These are phyloP conservation scores for Dusona sp. DNA, from an alignment of 2,888 invertebrate genomes.

Conservation along the genomic window DNA sequence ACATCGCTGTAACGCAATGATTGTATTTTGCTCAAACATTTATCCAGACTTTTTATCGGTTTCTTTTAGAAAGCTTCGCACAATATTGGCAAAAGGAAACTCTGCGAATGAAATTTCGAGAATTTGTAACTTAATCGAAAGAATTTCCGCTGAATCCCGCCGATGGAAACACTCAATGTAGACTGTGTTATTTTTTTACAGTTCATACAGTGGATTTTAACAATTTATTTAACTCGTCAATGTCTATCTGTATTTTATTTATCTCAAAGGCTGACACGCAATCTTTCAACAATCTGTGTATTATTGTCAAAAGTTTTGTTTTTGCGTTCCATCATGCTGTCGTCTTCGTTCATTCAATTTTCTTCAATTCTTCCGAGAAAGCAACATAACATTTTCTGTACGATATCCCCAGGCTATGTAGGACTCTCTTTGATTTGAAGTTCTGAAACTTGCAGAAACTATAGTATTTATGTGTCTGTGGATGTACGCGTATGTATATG, in stretches of 20 bases:
- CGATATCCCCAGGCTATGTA: neutral
- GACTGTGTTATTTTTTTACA: neutral
- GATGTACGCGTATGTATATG: neutral
- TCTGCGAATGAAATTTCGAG: neutral
- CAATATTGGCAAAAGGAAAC: no score
- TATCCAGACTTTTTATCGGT: neutral
- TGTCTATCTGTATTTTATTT: neutral
- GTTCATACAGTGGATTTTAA: neutral
- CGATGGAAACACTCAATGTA: neutral
- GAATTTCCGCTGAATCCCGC: neutral
- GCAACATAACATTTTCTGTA: neutral
- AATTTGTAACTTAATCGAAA: neutral
- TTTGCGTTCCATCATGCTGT: neutral
- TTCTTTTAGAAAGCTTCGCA: no score
- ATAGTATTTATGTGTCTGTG: neutral
- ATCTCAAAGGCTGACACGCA: neutral
- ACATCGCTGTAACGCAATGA: neutral
- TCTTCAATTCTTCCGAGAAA: neutral
- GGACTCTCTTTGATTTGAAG: neutral
- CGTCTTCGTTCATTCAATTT: neutral
- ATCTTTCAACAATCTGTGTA: neutral
- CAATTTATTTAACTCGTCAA: slow-evolving; percentile 2
- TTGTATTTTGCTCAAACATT: neutral
- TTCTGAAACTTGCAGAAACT: neutral
- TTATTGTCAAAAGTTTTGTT: neutral